phyloP scores from a whole-genome alignment of 2,888 invertebrate genomes.

The Lithophane semibrunnea region DNA sequence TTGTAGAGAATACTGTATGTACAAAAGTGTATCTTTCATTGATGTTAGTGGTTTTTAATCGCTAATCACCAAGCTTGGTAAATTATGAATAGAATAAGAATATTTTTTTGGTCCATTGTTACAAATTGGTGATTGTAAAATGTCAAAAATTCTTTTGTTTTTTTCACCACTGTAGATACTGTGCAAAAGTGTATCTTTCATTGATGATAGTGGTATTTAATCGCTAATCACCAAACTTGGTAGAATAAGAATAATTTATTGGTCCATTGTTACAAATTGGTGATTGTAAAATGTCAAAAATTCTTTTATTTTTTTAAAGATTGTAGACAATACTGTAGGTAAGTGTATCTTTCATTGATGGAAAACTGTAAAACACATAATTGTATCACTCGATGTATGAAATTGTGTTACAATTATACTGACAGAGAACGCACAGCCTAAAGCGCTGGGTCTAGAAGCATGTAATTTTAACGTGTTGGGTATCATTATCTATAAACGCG shows the following conservation, averaged over 20 bases:
- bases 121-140: neutral
- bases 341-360: too few species aligned
- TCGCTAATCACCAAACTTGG: neutral
- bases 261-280: neutral
- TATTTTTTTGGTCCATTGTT: too few species aligned
- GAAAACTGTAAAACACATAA: neutral
- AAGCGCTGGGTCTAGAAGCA: too few species aligned
- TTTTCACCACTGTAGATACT: neutral
- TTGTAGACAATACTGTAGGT: too few species aligned
- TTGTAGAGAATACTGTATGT: neutral
- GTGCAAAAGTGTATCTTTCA: too few species aligned
- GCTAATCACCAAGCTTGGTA: neutral
- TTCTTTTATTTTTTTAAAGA: too few species aligned
- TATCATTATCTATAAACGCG: too few species aligned
- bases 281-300: neutral
- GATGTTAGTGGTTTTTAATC: neutral
- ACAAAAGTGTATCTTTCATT: too few species aligned
- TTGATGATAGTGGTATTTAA: neutral
- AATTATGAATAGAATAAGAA: too few species aligned
- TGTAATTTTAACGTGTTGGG: too few species aligned
- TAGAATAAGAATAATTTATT: too few species aligned
- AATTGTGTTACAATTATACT: neutral
- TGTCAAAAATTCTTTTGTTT: constrained; percentile 4
- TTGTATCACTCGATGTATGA: neutral
- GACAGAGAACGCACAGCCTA: too few species aligned